phyloP scores from a whole-genome alignment of 2,797 vertebrate species.

The Dendrocincla tyrannina region DNA sequence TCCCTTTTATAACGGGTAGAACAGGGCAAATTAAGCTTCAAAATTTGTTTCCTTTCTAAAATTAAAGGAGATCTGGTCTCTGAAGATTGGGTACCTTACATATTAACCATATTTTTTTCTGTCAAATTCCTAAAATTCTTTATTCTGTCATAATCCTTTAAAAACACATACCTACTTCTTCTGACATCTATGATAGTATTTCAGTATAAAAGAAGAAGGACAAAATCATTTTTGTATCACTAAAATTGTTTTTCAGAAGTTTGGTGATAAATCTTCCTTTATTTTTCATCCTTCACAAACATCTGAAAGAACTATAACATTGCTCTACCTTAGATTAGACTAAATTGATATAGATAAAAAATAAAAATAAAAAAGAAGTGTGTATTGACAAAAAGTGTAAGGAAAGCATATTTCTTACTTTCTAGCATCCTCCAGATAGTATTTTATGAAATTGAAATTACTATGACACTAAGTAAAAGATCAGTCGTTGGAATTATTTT shows the following conservation, averaged over 20 bases:
- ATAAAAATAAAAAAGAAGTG: not conserved
- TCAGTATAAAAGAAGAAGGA: not conserved
- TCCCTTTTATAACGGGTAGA: not conserved
- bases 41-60: not conserved
- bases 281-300: not conserved
- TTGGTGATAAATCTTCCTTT: not conserved
- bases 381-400: not conserved
- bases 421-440: not conserved
- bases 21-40: not conserved
- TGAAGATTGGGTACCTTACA: not conserved
- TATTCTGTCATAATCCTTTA: not conserved
- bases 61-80: not conserved
- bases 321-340: not conserved
- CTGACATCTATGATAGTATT: not conserved
- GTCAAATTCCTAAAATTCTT: not conserved
- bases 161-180: not conserved
- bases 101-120: not conserved
- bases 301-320: not conserved
- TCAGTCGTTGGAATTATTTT: rapidly evolving
- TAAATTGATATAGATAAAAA: not conserved
- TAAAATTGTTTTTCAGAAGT: not conserved
- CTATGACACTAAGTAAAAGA: not conserved
- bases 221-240: not conserved
- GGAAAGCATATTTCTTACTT: not conserved
- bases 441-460: not conserved